Conservation (phyloP, 2,888 invertebrate genomes). For the Rhorus exstirpatorius region DNA sequence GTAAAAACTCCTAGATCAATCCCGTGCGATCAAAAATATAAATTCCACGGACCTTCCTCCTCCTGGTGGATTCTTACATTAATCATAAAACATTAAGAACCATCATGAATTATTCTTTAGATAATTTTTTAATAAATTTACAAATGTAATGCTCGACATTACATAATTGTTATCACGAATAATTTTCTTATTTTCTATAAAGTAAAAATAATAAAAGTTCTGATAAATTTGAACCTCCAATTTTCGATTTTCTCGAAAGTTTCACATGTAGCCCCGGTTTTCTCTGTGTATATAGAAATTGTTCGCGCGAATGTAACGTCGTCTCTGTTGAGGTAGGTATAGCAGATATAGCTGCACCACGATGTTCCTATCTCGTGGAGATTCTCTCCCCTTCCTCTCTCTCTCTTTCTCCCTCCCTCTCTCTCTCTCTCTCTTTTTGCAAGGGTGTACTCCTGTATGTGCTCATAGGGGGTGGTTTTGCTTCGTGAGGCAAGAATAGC, state of each 20-base stretch:
- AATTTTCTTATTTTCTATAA: no score
- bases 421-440: background rate
- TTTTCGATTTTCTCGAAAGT: conserved; percentile 9
- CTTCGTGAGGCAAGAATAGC: conserved; percentile 72
- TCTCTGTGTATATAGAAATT: conserved; percentile 6
- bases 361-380: conserved; percentile 46
- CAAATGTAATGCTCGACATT: no score
- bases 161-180: no score
- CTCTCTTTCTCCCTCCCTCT: background rate
- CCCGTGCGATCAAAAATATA: background rate
- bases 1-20: conserved; percentile 11
- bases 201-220: no score
- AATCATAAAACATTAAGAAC: no score
- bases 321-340: conserved; percentile 42
- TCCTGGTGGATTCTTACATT: no score
- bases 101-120: no score
- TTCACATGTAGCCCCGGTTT: conserved; percentile 14
- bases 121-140: no score
- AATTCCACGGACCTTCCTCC: background rate
- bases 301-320: conserved; percentile 38
- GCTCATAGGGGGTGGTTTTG: conserved; percentile 26
- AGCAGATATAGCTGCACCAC: conserved; percentile 34
- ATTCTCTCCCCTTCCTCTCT: conserved; percentile 15
- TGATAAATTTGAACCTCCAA: background rate
- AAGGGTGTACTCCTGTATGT: conserved; percentile 29